These are phyloP conservation scores for Lapara coniferarum DNA, from an alignment of 2,888 invertebrate species.

Conservation along the genomic window DNA sequence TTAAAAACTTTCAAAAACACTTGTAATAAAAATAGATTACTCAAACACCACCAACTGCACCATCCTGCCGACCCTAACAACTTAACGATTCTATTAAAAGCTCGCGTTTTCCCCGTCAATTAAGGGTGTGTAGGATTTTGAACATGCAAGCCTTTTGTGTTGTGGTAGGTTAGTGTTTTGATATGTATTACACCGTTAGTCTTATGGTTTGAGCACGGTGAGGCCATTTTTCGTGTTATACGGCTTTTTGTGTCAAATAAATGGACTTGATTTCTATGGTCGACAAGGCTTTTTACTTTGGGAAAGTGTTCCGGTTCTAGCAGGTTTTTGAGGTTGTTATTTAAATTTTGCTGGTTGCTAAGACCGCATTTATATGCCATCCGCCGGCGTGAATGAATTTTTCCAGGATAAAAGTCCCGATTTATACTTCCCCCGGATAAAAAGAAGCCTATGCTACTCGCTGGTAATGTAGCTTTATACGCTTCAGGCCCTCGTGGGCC, in stretches of 20 bases:
- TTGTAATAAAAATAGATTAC: too few species aligned
- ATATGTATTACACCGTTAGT: conserved; percentile 3
- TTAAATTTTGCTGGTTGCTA: too few species aligned
- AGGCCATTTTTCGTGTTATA: not conserved
- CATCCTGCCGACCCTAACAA: conserved; percentile 1
- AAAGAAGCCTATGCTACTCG: too few species aligned
- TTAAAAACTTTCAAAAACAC: too few species aligned
- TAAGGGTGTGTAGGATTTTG: conserved; percentile 21
- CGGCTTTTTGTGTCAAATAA: not conserved
- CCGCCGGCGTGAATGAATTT: too few species aligned
- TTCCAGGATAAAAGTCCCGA: too few species aligned
- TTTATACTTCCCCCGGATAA: too few species aligned
- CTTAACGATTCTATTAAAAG: conserved; percentile 29
- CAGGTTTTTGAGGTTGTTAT: not conserved
- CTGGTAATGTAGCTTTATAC: too few species aligned
- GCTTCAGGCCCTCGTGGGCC: too few species aligned
- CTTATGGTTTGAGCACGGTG: not conserved
- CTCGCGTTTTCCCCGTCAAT: conserved; percentile 29
- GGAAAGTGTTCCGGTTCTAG: not conserved
- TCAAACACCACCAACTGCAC: not conserved
- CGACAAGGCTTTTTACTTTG: not conserved
- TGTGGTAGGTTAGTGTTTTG: conserved; percentile 19
- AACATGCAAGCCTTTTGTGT: conserved; percentile 12
- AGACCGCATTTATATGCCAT: too few species aligned
- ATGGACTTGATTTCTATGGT: not conserved